Evolutionary conservation across 2,113 vertebrate genomes (phyloP).

Genomic region (Semicossyphus pulcher): DNA sequence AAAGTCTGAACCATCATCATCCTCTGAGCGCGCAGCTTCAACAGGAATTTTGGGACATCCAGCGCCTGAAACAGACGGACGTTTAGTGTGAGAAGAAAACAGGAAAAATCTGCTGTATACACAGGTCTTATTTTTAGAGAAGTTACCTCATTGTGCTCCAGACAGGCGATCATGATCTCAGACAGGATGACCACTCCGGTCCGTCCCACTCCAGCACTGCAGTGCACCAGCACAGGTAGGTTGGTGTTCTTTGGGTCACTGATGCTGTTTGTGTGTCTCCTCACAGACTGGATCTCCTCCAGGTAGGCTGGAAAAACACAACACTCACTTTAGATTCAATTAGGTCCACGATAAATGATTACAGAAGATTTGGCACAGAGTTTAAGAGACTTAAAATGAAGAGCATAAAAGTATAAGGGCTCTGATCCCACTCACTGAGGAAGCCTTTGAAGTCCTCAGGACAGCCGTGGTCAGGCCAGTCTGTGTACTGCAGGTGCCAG

Average conservation of each 20-base stretch:
- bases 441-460: conserved; percentile 97
- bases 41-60: conserved; percentile 90
- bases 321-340: background rate
- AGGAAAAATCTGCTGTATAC: background rate
- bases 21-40: conserved; percentile 89
- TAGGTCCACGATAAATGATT: background rate
- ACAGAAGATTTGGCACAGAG: background rate
- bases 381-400: too few species aligned
- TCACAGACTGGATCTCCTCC: conserved; percentile 97
- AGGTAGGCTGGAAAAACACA: conserved; percentile 87
- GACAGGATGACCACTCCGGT: conserved; percentile 94
- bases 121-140: background rate
- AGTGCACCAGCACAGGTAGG: conserved; percentile 93
- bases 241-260: conserved; percentile 87
- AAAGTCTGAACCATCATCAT: conserved; percentile 99
- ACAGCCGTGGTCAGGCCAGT: conserved; percentile 97
- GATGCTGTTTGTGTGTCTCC: conserved; percentile 95
- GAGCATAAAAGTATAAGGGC: background rate
- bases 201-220: conserved; percentile 94
- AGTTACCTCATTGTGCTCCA: conserved; percentile 97
- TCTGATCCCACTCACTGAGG: conserved; percentile 86
- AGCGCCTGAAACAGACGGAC: conserved; percentile 83
- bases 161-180: conserved; percentile 96
- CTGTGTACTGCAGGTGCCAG: conserved; percentile 99
- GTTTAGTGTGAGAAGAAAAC: background rate